Evolutionary conservation across 2,113 vertebrate genomes (phyloP).

Genomic region (Junco hyemalis): DNA sequence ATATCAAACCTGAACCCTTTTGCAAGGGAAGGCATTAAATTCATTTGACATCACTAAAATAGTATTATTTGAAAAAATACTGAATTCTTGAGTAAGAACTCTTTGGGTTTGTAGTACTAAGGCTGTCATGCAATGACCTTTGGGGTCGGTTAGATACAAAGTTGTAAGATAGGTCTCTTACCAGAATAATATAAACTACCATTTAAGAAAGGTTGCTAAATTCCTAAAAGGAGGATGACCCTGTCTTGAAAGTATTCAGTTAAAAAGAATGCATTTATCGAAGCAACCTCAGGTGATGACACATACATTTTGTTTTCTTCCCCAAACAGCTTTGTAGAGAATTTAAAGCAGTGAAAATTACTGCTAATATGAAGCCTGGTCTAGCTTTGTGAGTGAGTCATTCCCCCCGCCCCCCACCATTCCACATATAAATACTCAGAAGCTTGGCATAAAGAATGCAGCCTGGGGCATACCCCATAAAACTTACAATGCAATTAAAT

Average conservation of each 20-base stretch:
- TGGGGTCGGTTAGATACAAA: not conserved
- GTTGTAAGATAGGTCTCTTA: not conserved
- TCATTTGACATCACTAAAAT: not conserved
- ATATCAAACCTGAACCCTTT: not conserved
- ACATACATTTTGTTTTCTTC: not conserved
- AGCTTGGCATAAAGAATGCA: constrained; percentile 76
- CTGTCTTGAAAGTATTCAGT: not conserved
- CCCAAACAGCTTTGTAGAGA: not conserved
- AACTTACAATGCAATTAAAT: constrained; percentile 83
- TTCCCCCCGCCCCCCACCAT: not conserved
- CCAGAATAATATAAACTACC: not conserved
- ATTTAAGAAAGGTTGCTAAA: not conserved
- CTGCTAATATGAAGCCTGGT: constrained; percentile 54
- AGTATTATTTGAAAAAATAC: not conserved
- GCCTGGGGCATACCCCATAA: constrained; percentile 80
- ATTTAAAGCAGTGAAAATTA: constrained; percentile 64
- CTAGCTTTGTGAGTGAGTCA: constrained; percentile 64
- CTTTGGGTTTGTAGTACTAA: not conserved
- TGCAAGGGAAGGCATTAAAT: not conserved
- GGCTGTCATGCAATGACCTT: not conserved
- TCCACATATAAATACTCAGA: constrained; percentile 76
- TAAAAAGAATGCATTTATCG: not conserved
- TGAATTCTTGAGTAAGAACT: not conserved
- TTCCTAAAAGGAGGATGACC: not conserved
- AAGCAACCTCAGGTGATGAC: not conserved